Evolutionary conservation across 2,888 invertebrate species (phyloP), one percentile per base, ranked within the genome.

Genomic region (Luperina nickerlii): DNA sequence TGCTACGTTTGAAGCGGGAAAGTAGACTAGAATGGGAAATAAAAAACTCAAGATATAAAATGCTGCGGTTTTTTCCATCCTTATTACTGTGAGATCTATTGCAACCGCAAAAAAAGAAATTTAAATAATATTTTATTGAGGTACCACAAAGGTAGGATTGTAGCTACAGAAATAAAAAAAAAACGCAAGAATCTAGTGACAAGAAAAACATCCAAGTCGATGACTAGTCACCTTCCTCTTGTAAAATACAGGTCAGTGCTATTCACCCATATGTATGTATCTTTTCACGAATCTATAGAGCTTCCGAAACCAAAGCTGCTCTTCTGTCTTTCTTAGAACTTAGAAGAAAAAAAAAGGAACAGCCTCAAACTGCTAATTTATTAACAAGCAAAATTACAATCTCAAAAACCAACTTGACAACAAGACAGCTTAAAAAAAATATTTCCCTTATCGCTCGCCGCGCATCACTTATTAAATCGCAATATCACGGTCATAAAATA

Each of bases 381-480:
- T 9, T 82, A 65, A 82, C 80, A 80, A 63, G 67, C n/a, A 51
- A 79, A 79, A 66, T 66, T 20, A 38, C 4, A n/a, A 51, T 45
- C 51, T 38, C 51, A 38, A 18, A 72, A 85, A 68, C 32, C 27
- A 62, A 70, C 27, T 48, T 74, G n/a, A 73, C 48, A 27, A 60
- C 72, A 76, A 60, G 79, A 79, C 62, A 73, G 57, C 45, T 24
- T 1, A 72, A 45, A 78, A 82, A 71, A 83, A 74, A 75, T 6
- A 32, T 5, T 24, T 48, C 66, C 60, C 76, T 83, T 88, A 88
- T 89, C 87, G 45, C 77, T 76, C 27, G 20, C 51, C 79, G 32
- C 78, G 67, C 82, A 80, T 85, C 81, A 73, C 81, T 87, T 90
- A 90, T 90, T 87, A 90, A 90, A 89, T 89, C 74, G 79, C 82